Percentiles rank a stretch among this genome's conserved stretches.
Evolutionary conservation across 1,140 invertebrate species (phyloP).

Genomic region (Aphelenchoides fujianensis): DNA sequence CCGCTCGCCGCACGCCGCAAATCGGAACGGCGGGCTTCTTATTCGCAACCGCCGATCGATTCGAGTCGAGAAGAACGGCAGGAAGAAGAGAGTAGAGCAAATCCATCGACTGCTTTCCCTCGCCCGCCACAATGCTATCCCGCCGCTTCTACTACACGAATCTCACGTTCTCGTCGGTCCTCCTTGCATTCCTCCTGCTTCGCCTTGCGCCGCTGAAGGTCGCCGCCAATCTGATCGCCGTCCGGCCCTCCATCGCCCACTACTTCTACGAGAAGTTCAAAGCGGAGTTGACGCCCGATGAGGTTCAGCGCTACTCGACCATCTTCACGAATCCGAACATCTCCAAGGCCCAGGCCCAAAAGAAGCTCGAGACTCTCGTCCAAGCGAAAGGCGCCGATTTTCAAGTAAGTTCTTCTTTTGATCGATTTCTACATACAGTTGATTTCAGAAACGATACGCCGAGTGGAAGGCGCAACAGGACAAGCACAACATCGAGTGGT

Average conservation of each 20-base stretch:
- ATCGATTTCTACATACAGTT: neutral
- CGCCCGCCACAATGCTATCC: too few species aligned
- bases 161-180: too few species aligned
- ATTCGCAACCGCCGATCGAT: too few species aligned
- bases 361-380: neutral
- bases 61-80: too few species aligned
- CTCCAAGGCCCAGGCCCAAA: neutral
- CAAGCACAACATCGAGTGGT: conserved; percentile 13
- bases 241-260: conserved; percentile 2
- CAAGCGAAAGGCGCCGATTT: neutral
- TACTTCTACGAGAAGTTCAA: neutral
- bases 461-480: conserved; percentile 1
- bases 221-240: neutral
- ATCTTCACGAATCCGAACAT: neutral
- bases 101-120: too few species aligned
- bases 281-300: neutral
- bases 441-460: neutral
- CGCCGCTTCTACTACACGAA: too few species aligned
- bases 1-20: too few species aligned
- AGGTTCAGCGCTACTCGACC: neutral
- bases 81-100: too few species aligned
- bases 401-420: neutral
- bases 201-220: too few species aligned
- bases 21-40: too few species aligned
- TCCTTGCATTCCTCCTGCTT: neutral